Conservation (phyloP, 1,140 invertebrate species). For the Temnothorax curvispinosus region DNA sequence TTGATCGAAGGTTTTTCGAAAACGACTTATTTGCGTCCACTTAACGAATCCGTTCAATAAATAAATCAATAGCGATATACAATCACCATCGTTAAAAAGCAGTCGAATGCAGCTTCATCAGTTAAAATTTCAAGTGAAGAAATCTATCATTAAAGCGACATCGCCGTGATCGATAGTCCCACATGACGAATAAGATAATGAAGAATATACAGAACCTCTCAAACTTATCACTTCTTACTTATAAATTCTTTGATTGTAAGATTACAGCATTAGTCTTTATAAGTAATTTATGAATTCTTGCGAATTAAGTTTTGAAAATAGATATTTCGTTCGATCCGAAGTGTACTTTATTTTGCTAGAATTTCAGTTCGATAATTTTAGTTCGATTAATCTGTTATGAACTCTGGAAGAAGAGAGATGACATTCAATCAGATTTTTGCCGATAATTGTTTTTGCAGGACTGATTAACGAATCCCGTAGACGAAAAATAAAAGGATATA, state of each 20-base stretch:
- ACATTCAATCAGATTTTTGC: neutral
- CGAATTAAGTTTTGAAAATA: neutral
- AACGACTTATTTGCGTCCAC: slow-evolving; percentile 15
- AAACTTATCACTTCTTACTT: neutral
- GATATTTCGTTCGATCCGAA: neutral
- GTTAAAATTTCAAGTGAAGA: slow-evolving; percentile 16
- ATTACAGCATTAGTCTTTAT: neutral
- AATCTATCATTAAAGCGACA: slow-evolving; percentile 34
- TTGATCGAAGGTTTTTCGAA: slow-evolving; percentile 27
- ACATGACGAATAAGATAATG: slow-evolving; percentile 20
- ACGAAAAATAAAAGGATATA: neutral
- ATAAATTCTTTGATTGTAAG: neutral
- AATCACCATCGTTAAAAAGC: neutral
- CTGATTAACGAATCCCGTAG: neutral
- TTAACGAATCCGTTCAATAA: slow-evolving; percentile 6
- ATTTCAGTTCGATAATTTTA: neutral
- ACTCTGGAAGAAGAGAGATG: neutral
- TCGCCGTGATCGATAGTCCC: neutral
- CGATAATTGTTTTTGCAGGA: neutral
- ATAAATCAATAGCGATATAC: slow-evolving; percentile 17
- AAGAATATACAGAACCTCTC: neutral
- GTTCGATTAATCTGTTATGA: neutral
- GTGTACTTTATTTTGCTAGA: neutral
- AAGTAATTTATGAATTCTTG: neutral
- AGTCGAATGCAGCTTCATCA: neutral